Conservation (phyloP, 1,140 invertebrate genomes). For the Bombus affinis region DNA sequence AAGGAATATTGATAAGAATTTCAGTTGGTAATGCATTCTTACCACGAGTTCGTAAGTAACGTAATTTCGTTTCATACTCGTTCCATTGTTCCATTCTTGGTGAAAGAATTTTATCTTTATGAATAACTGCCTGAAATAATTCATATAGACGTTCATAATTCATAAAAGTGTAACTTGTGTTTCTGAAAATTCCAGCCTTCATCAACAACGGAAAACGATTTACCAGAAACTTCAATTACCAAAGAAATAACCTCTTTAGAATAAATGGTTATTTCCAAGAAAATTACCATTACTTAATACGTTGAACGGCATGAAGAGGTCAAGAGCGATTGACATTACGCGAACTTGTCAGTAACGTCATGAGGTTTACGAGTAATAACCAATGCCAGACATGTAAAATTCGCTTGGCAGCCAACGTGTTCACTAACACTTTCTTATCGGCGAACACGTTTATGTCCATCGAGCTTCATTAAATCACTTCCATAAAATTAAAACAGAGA, state of each 20-base stretch:
- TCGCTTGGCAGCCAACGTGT: neutral
- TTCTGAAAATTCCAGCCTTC: neutral
- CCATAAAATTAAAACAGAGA: neutral
- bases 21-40: neutral
- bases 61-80: too few species aligned
- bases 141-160: neutral
- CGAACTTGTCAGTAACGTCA: too few species aligned
- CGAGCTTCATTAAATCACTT: conserved; percentile 20
- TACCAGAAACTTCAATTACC: too few species aligned
- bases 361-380: too few species aligned
- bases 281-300: too few species aligned
- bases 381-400: too few species aligned
- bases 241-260: too few species aligned
- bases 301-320: too few species aligned
- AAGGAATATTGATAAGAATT: neutral
- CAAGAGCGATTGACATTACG: too few species aligned
- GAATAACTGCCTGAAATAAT: neutral
- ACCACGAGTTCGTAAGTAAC: neutral
- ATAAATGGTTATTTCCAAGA: too few species aligned
- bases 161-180: neutral
- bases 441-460: neutral
- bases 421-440: neutral
- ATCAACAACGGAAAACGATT: too few species aligned
- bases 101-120: neutral
- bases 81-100: neutral